These are phyloP conservation scores for Glareola pratincola DNA, from an alignment of 2,113 vertebrate genomes.

Conservation along the genomic window DNA sequence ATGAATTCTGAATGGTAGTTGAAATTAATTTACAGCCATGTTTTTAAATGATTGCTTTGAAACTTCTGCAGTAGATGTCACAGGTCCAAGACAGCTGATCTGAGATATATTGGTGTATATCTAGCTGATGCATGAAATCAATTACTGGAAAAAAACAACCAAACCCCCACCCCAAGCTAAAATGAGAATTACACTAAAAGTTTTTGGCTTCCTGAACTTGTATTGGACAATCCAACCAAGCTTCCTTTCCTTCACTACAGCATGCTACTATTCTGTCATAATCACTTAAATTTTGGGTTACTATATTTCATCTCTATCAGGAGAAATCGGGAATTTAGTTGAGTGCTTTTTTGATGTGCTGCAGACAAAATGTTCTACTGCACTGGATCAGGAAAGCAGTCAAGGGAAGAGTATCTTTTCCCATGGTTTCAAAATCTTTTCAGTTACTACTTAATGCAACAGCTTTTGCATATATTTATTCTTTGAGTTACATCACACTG, in stretches of 20 bases:
- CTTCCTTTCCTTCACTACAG: background rate
- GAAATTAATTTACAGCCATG: background rate
- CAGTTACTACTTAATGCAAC: background rate
- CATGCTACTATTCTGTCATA: background rate
- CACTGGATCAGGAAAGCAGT: background rate
- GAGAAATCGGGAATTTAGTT: background rate
- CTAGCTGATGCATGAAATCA: background rate
- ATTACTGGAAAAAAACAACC: background rate
- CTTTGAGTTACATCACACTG: background rate
- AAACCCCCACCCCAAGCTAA: background rate
- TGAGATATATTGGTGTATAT: background rate
- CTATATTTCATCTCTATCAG: background rate
- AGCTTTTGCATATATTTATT: background rate
- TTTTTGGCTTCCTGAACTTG: background rate
- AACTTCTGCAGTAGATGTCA: background rate
- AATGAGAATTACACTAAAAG: background rate
- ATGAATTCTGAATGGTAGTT: background rate
- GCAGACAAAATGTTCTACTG: background rate
- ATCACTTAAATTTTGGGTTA: background rate
- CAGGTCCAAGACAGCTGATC: background rate
- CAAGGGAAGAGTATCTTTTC: background rate
- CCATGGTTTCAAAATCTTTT: background rate
- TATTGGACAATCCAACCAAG: background rate
- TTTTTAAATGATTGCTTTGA: background rate
- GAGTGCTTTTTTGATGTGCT: background rate